Percentiles rank a stretch among this genome's conserved stretches.
These are phyloP conservation scores for Bhutanitis thaidina DNA, from an alignment of 2,888 invertebrate species.

Conservation along the genomic window DNA sequence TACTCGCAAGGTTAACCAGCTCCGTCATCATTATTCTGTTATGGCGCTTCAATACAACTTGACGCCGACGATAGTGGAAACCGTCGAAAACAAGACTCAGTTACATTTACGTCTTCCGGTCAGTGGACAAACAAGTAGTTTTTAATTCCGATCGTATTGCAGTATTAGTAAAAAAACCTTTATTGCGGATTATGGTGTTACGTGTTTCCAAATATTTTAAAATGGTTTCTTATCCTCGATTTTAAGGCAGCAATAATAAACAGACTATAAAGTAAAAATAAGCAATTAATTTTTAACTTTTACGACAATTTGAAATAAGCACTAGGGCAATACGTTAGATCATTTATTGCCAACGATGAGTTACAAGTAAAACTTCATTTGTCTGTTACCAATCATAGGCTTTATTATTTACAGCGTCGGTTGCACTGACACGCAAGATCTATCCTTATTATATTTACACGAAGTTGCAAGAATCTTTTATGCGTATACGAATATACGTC, in stretches of 20 bases:
- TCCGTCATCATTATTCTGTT: not conserved
- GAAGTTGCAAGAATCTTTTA: slow-evolving; percentile 2
- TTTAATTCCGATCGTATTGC: not conserved
- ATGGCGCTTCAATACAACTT: not conserved
- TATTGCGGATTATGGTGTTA: too few species aligned
- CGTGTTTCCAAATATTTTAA: too few species aligned
- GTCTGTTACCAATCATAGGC: slow-evolving; percentile 14
- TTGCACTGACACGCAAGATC: not conserved
- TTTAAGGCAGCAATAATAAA: too few species aligned
- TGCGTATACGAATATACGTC: too few species aligned
- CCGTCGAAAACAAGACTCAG: not conserved
- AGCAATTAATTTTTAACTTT: too few species aligned
- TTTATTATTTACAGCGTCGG: slow-evolving; percentile 16
- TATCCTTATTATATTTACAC: not conserved
- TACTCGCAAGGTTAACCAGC: not conserved
- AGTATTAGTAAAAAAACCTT: too few species aligned
- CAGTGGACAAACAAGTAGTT: not conserved
- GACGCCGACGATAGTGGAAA: not conserved
- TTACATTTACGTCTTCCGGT: not conserved
- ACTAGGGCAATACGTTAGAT: not conserved
- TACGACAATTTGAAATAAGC: too few species aligned
- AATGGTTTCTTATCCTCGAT: too few species aligned
- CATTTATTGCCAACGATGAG: not conserved
- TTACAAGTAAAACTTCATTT: slow-evolving; percentile 10
- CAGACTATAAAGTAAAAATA: too few species aligned